These are phyloP conservation scores for Chrysaora quinquecirrha DNA, from an alignment of 30 jellyfish, hydroid and myxozoan genomes.

Conservation along the genomic window DNA sequence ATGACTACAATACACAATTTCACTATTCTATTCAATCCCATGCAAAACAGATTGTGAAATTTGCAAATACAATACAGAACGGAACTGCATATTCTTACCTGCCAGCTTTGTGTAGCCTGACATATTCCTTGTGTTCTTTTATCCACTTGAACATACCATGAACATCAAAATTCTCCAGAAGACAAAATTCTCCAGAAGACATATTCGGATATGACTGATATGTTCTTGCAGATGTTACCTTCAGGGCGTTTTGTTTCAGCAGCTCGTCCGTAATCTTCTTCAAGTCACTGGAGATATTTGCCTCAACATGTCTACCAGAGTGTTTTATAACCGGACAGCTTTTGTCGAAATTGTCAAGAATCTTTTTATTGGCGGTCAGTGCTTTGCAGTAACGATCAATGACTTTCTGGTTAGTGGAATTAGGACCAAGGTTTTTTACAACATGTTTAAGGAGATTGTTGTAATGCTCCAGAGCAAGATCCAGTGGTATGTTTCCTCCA, in stretches of 20 bases:
- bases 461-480: background rate
- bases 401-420: background rate
- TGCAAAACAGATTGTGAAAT: no score
- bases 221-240: background rate
- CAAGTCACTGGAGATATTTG: background rate
- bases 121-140: background rate
- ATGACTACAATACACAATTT: no score
- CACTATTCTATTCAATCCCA: no score
- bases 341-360: conserved; percentile 37
- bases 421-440: conserved; percentile 36
- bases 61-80: no score
- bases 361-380: conserved; percentile 9
- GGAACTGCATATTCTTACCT: background rate
- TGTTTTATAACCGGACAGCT: background rate
- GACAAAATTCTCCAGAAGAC: background rate
- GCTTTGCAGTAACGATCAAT: conserved; percentile 36
- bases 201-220: conserved; percentile 3
- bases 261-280: conserved; percentile 13
- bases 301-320: conserved; percentile 39
- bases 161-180: conserved; percentile 17
- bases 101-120: background rate
- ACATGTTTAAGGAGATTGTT: conserved; percentile 3
- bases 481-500: conserved; percentile 23
- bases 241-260: background rate
- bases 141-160: conserved; percentile 25